Conservation (phyloP, 2,888 invertebrate species). For the Nephrocerus scutellatus region DNA sequence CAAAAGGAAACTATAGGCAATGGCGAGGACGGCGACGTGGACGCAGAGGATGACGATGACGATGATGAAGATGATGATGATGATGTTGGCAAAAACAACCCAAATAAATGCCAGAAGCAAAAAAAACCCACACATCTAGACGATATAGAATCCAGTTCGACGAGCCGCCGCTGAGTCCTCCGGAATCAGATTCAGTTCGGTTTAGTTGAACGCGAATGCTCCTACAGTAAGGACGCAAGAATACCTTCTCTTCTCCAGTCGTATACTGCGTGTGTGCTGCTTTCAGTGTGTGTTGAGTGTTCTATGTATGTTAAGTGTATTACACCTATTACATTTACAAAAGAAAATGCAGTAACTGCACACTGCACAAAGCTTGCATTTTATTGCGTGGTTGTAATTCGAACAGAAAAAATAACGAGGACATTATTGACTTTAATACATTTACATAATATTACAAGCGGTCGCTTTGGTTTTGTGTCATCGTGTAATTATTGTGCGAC, state of each 20-base stretch:
- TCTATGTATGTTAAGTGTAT: too few relatives aligned
- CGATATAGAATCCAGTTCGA: slow-evolving; percentile 25
- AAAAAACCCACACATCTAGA: slow-evolving; percentile 15
- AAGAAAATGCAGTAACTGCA: too few relatives aligned
- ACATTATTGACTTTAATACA: too few relatives aligned
- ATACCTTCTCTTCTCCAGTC: slow-evolving; percentile 14
- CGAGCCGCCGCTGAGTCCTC: slow-evolving; percentile 28
- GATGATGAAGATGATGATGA: slow-evolving; percentile 3
- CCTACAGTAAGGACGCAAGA: slow-evolving; percentile 44
- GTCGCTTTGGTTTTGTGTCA: too few relatives aligned
- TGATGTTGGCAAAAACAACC: slow-evolving; percentile 4
- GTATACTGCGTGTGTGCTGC: not conserved
- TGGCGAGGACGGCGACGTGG: not conserved
- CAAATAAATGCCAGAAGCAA: slow-evolving; percentile 10
- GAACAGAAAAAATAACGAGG: too few relatives aligned
- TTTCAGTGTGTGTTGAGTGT: slow-evolving; percentile 14
- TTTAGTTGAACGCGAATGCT: slow-evolving; percentile 45
- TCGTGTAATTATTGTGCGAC: too few relatives aligned
- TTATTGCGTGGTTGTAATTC: too few relatives aligned
- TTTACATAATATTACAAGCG: too few relatives aligned
- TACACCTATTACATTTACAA: too few relatives aligned
- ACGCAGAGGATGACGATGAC: not conserved
- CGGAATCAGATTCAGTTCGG: slow-evolving; percentile 24
- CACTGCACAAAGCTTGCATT: too few relatives aligned
- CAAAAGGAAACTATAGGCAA: slow-evolving; percentile 1